These are phyloP conservation scores for Chionoecetes opilio DNA, from an alignment of 1,140 invertebrate genomes.

Conservation along the genomic window DNA sequence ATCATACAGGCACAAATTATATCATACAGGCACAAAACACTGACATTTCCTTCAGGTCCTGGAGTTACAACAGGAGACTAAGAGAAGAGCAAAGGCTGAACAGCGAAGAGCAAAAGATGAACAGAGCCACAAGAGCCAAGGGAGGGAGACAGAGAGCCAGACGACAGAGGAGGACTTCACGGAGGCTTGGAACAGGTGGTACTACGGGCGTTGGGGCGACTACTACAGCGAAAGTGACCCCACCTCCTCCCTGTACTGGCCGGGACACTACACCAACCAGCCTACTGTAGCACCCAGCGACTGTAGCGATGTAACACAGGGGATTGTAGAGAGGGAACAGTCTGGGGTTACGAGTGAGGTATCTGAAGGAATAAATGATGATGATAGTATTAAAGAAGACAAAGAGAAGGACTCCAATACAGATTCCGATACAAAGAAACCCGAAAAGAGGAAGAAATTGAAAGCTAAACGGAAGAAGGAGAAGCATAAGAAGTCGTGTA, in stretches of 20 bases:
- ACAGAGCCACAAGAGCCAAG: background rate
- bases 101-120: background rate
- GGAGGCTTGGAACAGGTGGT: slow-evolving; percentile 62
- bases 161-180: slow-evolving; percentile 68
- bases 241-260: slow-evolving; percentile 36
- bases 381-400: background rate
- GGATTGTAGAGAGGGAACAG: background rate
- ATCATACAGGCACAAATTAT: too few species aligned
- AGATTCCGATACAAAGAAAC: background rate
- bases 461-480: background rate
- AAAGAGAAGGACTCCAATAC: background rate
- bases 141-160: slow-evolving; percentile 16
- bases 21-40: too few species aligned
- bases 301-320: background rate
- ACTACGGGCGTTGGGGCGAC: slow-evolving; percentile 12
- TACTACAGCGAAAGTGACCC: slow-evolving; percentile 53
- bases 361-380: background rate
- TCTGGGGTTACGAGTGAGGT: background rate
- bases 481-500: background rate
- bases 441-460: background rate
- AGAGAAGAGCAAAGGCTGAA: background rate
- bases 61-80: slow-evolving; percentile 17
- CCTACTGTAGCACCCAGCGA: background rate
- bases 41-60: slow-evolving; percentile 7
- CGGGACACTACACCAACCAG: slow-evolving; percentile 33